A percentile compares a stretch with the other conserved stretches of the same genome.
phyloP scores from a whole-genome alignment of 2,113 vertebrate species.

The Pardalotus punctatus region DNA sequence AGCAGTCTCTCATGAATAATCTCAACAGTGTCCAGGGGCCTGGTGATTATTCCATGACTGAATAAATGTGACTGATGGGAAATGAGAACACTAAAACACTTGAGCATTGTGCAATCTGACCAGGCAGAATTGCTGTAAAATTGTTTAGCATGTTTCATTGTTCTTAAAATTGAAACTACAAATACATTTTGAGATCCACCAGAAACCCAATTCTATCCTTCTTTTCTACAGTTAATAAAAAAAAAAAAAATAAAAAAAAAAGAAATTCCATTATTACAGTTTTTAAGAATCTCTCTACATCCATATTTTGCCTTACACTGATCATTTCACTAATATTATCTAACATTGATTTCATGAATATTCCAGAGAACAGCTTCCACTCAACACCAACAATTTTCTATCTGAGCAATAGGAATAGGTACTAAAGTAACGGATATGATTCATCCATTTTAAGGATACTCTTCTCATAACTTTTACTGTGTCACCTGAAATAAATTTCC shows the following conservation, averaged over 20 bases:
- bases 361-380: neutral
- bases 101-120: neutral
- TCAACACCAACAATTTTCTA: neutral
- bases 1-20: constrained; percentile 22
- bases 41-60: neutral
- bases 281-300: neutral
- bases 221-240: neutral
- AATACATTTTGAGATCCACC: neutral
- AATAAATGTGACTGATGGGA: constrained; percentile 24
- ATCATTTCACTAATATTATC: neutral
- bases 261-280: neutral
- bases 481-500: neutral
- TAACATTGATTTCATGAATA: neutral
- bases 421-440: neutral
- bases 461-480: neutral
- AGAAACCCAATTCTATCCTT: neutral
- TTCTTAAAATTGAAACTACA: constrained; percentile 10
- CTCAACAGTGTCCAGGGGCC: neutral
- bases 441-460: neutral
- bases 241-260: neutral
- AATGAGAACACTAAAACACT: constrained; percentile 20
- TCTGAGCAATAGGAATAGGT: neutral
- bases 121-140: constrained; percentile 2
- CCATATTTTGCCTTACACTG: neutral
- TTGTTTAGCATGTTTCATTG: constrained; percentile 1